A percentile compares a stretch with the other conserved stretches of the same genome.
phyloP scores from a whole-genome alignment of 2,888 invertebrate genomes.

The Latheticus oryzae region DNA sequence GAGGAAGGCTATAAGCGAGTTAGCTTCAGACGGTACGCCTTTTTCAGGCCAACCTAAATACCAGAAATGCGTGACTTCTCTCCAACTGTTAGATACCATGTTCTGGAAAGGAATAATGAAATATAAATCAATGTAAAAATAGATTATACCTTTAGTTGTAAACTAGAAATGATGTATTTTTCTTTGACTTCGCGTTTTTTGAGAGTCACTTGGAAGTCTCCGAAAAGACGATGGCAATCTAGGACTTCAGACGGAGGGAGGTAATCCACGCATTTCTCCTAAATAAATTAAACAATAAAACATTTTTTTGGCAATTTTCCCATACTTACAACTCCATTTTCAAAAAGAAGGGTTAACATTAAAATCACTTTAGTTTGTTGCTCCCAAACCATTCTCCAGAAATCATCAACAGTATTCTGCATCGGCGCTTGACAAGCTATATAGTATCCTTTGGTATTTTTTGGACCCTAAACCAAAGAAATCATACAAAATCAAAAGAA shows the following conservation, averaged over 20 bases:
- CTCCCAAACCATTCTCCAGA: conserved; percentile 98
- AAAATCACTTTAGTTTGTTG: conserved; percentile 89
- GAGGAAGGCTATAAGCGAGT: conserved; percentile 87
- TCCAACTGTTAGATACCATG: conserved; percentile 82
- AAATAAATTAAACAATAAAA: conserved; percentile 56
- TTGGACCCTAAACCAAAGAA: conserved; percentile 87
- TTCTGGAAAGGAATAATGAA: conserved; percentile 68
- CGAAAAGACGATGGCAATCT: conserved; percentile 87
- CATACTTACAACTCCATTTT: conserved; percentile 86
- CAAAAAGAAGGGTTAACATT: conserved; percentile 90
- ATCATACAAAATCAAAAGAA: too few relatives aligned
- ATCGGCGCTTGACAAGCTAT: conserved; percentile 94
- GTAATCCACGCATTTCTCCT: conserved; percentile 92
- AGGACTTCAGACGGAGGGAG: conserved; percentile 92
- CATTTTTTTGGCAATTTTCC: too few relatives aligned
- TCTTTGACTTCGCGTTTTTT: conserved; percentile 91
- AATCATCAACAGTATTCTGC: conserved; percentile 85
- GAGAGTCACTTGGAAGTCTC: conserved; percentile 88
- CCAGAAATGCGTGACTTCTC: conserved; percentile 93
- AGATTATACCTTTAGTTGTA: conserved; percentile 77
- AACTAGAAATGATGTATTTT: conserved; percentile 88
- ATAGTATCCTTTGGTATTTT: conserved; percentile 84
- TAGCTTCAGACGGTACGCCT: conserved; percentile 86
- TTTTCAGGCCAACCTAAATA: conserved; percentile 91
- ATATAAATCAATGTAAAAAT: too few relatives aligned